Base-by-base conservation (phyloP, 2,888 invertebrate genomes). In the Tetanocera ferruginea region DNA sequence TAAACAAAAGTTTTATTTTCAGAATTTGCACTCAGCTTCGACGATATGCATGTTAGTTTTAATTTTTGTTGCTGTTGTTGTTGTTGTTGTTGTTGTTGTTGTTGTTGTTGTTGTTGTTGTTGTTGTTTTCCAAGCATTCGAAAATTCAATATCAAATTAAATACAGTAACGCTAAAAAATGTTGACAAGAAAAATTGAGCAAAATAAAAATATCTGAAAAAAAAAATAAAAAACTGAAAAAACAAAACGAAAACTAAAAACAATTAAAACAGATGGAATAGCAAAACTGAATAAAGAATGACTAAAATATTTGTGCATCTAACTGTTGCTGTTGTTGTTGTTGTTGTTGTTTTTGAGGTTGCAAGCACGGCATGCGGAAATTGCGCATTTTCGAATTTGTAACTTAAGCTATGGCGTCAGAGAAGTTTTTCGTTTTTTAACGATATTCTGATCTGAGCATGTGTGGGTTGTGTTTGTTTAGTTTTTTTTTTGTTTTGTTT, bases 181-280 rank as follows among this genome's bases (percentile, higher is more conserved):
- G 2, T n/a, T 9, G 19, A 34, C 34, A n/a, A 66, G 77, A 79
- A 79, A 81, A 79, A 80, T 81, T 79, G 31, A 34, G 80, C 70
- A 78, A 79, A 77, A 79, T 66, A 52, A 51, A 31, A 25, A 14
- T 3, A 64, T 52, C 77, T 73, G 9, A 2, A 57, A 55, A 23
- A 57, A 19, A 23, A 57, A 57, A 57, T 57, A 23, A 57, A 57
- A 19, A 81, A 19, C 75, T 82, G 76, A 80, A 70, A 78, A 79
- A 76, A 79, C 64, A 52, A 51, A 31, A 25, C n/a, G 8, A 57
- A 52, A 77, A 74, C 23, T 5, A 64, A 62, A 31, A 64, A 31
- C n/a, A 64, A 64, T 31, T 64, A 31, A 64, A 64, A 31, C 28
- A 64, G 31, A 64, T 31, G 9, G 31, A 64, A 55, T 8, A 6